These are phyloP conservation scores for Barbus barbus DNA, from an alignment of 2,113 vertebrate genomes.

Conservation along the genomic window DNA sequence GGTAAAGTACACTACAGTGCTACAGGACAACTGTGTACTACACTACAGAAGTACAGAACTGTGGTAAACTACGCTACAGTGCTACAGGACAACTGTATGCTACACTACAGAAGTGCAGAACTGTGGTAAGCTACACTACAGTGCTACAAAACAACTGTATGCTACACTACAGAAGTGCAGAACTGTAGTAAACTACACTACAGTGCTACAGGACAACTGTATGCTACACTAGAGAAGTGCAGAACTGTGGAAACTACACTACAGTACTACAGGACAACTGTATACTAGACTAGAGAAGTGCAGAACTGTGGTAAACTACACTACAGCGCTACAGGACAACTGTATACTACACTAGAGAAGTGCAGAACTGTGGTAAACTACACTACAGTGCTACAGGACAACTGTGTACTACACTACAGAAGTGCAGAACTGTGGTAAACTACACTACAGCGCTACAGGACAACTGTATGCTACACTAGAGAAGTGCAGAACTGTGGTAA, in stretches of 20 bases:
- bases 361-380: neutral
- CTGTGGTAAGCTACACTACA: neutral
- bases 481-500: no score
- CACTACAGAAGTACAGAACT: neutral
- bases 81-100: neutral
- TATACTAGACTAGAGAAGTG: fast-evolving
- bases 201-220: neutral
- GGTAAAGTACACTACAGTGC: neutral
- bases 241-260: no score
- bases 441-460: neutral
- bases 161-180: no score
- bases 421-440: neutral
- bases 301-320: neutral
- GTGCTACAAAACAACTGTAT: no score
- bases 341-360: no score
- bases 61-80: neutral
- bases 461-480: no score
- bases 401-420: neutral
- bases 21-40: neutral
- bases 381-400: no score
- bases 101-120: no score
- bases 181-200: no score
- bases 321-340: neutral
- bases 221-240: no score
- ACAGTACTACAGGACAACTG: neutral